phyloP scores from a whole-genome alignment of 2,888 invertebrate species.

The Phymatocera aterrima region DNA sequence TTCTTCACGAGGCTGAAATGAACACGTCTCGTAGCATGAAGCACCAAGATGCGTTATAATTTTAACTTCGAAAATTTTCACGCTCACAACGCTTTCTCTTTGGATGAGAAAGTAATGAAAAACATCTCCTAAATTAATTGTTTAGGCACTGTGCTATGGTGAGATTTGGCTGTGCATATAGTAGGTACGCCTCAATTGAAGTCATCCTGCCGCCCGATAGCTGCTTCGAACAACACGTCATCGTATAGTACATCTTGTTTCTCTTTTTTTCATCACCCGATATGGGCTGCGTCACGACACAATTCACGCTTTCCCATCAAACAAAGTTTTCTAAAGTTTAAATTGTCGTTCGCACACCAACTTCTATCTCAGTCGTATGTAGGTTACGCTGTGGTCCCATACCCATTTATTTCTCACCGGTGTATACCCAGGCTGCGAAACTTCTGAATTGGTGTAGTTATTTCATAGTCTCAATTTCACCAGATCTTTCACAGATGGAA shows the following conservation, averaged over 20 bases:
- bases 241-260: background rate
- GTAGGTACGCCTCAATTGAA: too few relatives aligned
- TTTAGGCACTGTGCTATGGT: too few relatives aligned
- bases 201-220: too few relatives aligned
- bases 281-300: background rate
- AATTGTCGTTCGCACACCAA: constrained; percentile 5
- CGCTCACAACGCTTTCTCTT: too few relatives aligned
- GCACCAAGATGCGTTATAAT: too few relatives aligned
- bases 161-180: too few relatives aligned
- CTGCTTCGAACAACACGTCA: background rate
- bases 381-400: background rate
- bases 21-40: too few relatives aligned
- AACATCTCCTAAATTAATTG: too few relatives aligned
- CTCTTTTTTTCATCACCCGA: background rate
- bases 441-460: background rate
- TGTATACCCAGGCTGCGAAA: background rate
- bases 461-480: background rate
- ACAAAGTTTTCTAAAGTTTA: constrained; percentile 1
- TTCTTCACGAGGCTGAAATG: too few relatives aligned
- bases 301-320: background rate
- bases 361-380: background rate
- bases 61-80: too few relatives aligned
- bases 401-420: background rate
- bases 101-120: too few relatives aligned
- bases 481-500: background rate